Conservation (phyloP, 1,140 invertebrate genomes). For the Brachionus paranguensis region DNA sequence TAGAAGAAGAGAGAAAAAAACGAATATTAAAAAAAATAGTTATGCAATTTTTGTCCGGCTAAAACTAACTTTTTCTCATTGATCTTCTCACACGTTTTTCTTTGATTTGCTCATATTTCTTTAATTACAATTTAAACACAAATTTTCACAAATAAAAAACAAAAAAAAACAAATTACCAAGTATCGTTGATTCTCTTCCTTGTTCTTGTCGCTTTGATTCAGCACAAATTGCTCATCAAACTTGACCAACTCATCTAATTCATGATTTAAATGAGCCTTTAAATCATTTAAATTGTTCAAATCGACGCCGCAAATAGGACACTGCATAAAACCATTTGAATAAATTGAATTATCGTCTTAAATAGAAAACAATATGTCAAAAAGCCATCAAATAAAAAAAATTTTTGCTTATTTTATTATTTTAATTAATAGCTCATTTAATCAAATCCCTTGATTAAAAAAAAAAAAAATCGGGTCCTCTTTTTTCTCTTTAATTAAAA, state of each 20-base stretch:
- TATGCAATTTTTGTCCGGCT: background rate
- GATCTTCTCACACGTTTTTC: background rate
- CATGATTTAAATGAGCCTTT: background rate
- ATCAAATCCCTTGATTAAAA: background rate
- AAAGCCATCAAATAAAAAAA: constrained; percentile 7
- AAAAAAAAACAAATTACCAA: background rate
- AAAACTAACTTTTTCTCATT: background rate
- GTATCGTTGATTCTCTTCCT: background rate
- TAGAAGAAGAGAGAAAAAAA: background rate
- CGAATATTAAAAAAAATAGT: background rate
- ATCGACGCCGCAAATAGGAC: background rate
- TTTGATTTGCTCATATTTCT: constrained; percentile 4
- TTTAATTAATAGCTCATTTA: background rate
- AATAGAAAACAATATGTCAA: background rate
- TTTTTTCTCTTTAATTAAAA: background rate
- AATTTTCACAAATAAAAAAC: background rate
- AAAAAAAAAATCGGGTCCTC: background rate
- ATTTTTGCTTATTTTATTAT: background rate
- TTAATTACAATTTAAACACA: background rate
- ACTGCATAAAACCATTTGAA: constrained; percentile 22
- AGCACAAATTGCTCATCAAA: background rate
- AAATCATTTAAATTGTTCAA: background rate
- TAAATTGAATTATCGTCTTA: constrained; percentile 18
- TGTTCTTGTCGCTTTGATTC: background rate
- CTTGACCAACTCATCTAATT: background rate